Evolutionary conservation across 1,140 invertebrate genomes (phyloP), one percentile per base, ranked within the genome.

Genomic region (Sesamia nonagrioides): DNA sequence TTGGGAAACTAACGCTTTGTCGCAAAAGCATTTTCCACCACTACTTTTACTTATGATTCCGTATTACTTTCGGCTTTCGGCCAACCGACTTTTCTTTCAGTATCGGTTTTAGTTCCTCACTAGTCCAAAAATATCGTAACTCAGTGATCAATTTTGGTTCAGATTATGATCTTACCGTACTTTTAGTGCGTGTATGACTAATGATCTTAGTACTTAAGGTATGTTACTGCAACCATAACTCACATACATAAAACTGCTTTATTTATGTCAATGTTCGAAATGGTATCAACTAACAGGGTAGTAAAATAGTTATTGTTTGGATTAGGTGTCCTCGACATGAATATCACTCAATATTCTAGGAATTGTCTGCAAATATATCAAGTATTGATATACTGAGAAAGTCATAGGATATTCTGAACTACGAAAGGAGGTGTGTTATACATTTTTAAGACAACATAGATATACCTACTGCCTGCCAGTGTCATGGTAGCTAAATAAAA

Each of bases 161-260:
- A 85, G 86, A 89, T 88, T 85, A 89, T 87, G 83, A 87, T 89
- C 86, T 88, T 75, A 45, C 35, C 77, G 52, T 63, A 71, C 52
- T 33, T 80, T 73, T 80, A 83, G 77, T 82, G 68, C 72, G 2
- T 69, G 37, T 42, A 37, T 60, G 15, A 60, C 33, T 13, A 18
- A 66, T 66, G 42, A 18, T 66, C 37, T 21, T 21, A 37, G n/a
- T 54, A 37, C 68, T 11, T 37, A n/a, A 33, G 48, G 27, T 54
- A 52, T 68, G 40, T 45, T 68, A 27, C 1, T 9, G 40, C 17
- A 27, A 13, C 40, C 15, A 69, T 69, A n/a, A 27, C 45, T 13
- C 48, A 71, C 15, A 9, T 17, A 54, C 48, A 54, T 71, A 71
- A 71, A 71, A 52, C 68, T 40, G 17, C n/a, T 54, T 71, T 71